Evolutionary conservation across 2,888 invertebrate species (phyloP), one percentile per base, ranked within the genome.

Genomic region (Nematopogon swammerdamellus): DNA sequence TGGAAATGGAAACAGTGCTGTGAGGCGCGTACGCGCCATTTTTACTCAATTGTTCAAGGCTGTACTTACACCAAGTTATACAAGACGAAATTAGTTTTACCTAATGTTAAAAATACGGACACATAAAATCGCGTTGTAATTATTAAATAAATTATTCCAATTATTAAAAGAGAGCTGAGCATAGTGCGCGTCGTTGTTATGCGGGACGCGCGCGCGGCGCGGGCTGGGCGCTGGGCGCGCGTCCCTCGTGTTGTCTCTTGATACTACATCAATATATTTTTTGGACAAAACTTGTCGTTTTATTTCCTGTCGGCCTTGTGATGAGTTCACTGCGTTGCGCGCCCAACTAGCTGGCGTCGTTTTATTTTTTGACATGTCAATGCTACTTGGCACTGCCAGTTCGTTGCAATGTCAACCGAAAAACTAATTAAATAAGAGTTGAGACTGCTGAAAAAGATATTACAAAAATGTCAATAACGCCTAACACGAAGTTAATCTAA

Each of bases 1-100:
- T 92, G 62, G 92, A 93, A 84, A 92, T 92, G 88, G 92, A 93
- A 84, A 93, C 92, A 68, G 92, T 92, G 82, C 91, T 92, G 86
- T 92, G 91, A 90, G 80, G 76, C 67, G 76, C 63, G 63, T 75
- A 75, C 71, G 65, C 75, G 71, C 73, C 76, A 75, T 69, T 68
- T 64, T 74, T 66, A 72, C 74, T 77, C 79, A 79, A 79, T 77
- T 77, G 75, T 75, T 77, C 72, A 77, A 79, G 79, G 79, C 79
- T 77, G 79, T 76, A 76, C 77, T 77, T 79, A 79, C 79, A 77
- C 79, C 77, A 77, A 77, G 79, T 79, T 77, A 79, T 79, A 79
- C 76, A 79, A 72, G 70, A 76, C 73, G 72, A 80, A 75, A 70
- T 73, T 79, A 80, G 75, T 74, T 77, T 75, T 77, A 76, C 68